Percentiles rank a stretch among this genome's conserved stretches.
These are phyloP conservation scores for Aramus guarauna DNA, from an alignment of 2,113 vertebrate genomes.

Conservation along the genomic window DNA sequence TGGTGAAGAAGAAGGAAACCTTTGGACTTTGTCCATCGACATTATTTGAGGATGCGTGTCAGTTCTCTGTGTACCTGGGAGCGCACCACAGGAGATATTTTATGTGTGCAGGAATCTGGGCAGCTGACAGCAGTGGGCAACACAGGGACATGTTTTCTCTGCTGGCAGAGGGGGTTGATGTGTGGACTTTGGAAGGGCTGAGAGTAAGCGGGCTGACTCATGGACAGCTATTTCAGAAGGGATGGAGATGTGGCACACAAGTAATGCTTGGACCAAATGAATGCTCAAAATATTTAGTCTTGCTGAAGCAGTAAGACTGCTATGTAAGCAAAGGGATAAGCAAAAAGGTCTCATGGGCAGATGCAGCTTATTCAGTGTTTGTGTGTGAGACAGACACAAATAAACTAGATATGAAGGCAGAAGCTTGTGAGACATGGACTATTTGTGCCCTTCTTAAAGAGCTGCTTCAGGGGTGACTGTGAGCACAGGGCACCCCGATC, in stretches of 20 bases:
- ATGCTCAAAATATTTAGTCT: background rate
- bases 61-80: background rate
- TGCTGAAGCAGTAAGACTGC: background rate
- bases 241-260: background rate
- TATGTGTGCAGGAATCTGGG: background rate
- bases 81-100: accelerated
- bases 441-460: background rate
- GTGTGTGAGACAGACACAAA: background rate
- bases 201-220: background rate
- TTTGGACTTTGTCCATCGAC: background rate
- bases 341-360: background rate
- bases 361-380: background rate
- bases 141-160: background rate
- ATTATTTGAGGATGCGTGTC: background rate
- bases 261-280: background rate
- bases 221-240: background rate
- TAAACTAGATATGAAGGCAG: background rate
- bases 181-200: background rate
- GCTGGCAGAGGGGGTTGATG: background rate
- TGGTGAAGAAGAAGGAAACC: background rate
- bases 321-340: background rate
- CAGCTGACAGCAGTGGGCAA: background rate
- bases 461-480: background rate
- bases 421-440: background rate
- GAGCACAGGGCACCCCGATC: background rate